phyloP scores from a whole-genome alignment of 2,797 vertebrate genomes.

The Phataginus tetradactyla region DNA sequence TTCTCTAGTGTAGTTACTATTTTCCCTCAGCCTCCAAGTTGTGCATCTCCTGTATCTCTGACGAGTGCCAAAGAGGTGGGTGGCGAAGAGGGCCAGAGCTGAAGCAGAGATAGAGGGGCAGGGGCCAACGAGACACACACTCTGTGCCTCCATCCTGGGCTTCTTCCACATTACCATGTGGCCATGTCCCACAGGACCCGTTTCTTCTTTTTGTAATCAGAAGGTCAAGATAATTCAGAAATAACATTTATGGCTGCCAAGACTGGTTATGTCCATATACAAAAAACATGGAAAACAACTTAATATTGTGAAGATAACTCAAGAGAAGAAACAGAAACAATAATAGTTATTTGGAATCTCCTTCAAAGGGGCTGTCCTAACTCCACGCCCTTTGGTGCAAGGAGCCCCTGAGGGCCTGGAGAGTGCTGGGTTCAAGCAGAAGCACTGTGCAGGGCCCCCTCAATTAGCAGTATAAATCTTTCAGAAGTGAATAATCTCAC shows the following conservation, averaged over 20 bases:
- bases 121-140: not conserved
- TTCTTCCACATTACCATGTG: not conserved
- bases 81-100: not conserved
- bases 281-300: not conserved
- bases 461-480: conserved; percentile 76
- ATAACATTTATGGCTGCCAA: conserved; percentile 35
- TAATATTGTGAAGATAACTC: not conserved
- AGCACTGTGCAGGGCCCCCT: conserved; percentile 27
- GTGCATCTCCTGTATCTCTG: not conserved
- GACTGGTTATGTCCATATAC: not conserved
- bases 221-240: conserved; percentile 70
- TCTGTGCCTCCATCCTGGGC: conserved; percentile 4
- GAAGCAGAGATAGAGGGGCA: not conserved
- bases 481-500: conserved; percentile 68
- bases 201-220: conserved; percentile 50
- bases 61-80: not conserved
- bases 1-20: not conserved
- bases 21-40: not conserved
- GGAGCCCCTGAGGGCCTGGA: not conserved
- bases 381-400: not conserved
- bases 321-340: not conserved
- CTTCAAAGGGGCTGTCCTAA: not conserved
- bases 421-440: conserved; percentile 37
- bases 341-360: not conserved
- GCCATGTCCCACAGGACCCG: conserved; percentile 24